These are phyloP conservation scores for Bubo scandiacus DNA, from an alignment of 2,113 vertebrate species.

Conservation along the genomic window DNA sequence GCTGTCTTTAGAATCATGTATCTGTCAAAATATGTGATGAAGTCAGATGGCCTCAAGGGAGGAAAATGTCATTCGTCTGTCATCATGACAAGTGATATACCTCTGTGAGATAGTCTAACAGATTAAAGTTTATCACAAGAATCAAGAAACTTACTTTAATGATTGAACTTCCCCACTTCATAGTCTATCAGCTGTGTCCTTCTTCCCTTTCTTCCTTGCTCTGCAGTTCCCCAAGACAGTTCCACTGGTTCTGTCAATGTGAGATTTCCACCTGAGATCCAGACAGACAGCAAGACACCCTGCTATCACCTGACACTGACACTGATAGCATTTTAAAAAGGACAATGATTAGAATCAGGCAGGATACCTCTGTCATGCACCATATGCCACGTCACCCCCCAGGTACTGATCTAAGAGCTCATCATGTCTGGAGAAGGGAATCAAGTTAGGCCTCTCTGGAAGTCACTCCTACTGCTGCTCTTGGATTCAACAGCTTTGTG, in stretches of 20 bases:
- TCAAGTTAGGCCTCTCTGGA: not conserved
- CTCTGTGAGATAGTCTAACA: constrained; percentile 19
- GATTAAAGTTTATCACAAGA: constrained; percentile 45
- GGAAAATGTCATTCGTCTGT: constrained; percentile 56
- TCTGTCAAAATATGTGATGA: constrained; percentile 63
- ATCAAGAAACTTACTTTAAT: constrained; percentile 27
- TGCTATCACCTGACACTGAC: not conserved
- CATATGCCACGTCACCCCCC: not conserved
- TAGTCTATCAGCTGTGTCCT: not conserved
- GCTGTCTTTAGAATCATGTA: constrained; percentile 45
- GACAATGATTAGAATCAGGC: not conserved
- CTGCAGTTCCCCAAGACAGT: not conserved
- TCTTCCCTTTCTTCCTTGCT: not conserved
- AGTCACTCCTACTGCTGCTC: rapidly evolving
- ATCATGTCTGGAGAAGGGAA: not conserved
- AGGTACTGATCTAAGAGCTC: not conserved
- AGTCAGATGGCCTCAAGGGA: constrained; percentile 58
- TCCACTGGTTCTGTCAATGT: not conserved
- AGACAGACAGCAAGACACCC: not conserved
- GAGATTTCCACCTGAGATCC: not conserved
- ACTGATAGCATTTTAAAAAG: not conserved
- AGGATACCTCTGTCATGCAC: not conserved
- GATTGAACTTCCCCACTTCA: not conserved
- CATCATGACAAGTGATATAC: constrained; percentile 47
- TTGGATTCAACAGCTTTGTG: not conserved